Conservation (phyloP, 2,113 vertebrate genomes). For the Glaucomys volans region DNA sequence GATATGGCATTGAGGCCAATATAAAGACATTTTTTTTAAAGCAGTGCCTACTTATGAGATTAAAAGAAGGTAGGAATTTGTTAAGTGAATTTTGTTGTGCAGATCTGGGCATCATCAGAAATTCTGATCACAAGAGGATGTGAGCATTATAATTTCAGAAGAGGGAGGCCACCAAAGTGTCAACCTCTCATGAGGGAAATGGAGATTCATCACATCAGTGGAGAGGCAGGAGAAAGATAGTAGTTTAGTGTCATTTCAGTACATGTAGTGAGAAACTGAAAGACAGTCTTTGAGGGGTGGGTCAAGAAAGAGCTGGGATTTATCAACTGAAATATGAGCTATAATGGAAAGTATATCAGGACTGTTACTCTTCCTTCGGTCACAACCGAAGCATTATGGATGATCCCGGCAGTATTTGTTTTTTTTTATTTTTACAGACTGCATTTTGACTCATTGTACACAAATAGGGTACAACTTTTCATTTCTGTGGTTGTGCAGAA, state of each 20-base stretch:
- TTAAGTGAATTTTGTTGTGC: neutral
- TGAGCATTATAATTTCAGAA: neutral
- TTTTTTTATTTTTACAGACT: no score
- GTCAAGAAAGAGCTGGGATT: neutral
- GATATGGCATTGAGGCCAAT: neutral
- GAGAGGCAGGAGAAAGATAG: neutral
- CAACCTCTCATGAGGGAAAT: neutral
- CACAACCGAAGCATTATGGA: neutral
- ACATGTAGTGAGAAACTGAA: slow-evolving; percentile 46
- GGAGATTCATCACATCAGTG: slow-evolving; percentile 13
- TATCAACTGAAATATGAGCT: slow-evolving; percentile 31
- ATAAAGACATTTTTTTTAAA: neutral
- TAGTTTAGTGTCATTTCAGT: neutral
- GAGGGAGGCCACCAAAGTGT: neutral
- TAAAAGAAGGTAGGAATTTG: neutral
- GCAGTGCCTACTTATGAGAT: neutral
- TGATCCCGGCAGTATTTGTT: neutral
- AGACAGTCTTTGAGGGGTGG: neutral
- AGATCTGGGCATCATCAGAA: slow-evolving; percentile 52
- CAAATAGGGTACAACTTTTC: no score
- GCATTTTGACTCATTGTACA: no score
- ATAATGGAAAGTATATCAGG: neutral
- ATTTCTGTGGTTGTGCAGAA: no score
- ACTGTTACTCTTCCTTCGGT: neutral
- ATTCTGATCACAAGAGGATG: slow-evolving; percentile 4